Percentiles rank a stretch among this genome's conserved stretches.
These are phyloP conservation scores for Aphelocoma coerulescens DNA, from an alignment of 2,113 vertebrate species.

Conservation along the genomic window DNA sequence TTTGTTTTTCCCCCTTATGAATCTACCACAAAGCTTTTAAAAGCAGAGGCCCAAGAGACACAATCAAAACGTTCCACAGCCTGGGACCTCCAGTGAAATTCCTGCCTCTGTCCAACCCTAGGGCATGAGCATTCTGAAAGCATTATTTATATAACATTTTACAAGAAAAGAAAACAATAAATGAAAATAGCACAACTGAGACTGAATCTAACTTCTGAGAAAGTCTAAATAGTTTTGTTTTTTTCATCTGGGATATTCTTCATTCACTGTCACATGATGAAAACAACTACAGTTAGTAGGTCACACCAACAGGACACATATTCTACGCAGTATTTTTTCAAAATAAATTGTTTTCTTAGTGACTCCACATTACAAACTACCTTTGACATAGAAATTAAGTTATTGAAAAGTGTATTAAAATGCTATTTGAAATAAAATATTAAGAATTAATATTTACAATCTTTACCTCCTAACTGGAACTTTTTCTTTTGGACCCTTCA, in stretches of 20 bases:
- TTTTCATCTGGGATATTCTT: not conserved
- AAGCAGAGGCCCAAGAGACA: not conserved
- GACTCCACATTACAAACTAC: not conserved
- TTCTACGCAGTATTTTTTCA: not conserved
- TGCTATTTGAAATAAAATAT: slow-evolving; percentile 2
- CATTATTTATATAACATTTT: not conserved
- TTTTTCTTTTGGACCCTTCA: slow-evolving; percentile 28
- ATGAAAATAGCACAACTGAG: not conserved
- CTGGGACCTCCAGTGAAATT: not conserved
- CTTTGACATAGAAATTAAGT: not conserved
- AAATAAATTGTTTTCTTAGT: not conserved
- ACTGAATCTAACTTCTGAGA: not conserved
- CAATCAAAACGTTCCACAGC: not conserved
- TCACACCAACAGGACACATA: not conserved
- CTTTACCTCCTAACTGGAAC: slow-evolving; percentile 4
- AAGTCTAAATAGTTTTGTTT: not conserved
- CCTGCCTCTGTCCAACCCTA: not conserved
- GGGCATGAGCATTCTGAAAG: not conserved
- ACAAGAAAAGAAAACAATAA: not conserved
- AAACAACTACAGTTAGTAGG: not conserved
- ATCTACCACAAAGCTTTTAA: not conserved
- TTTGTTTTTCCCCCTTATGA: not conserved
- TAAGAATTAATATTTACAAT: slow-evolving; percentile 55
- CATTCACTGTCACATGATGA: not conserved
- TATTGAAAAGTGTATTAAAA: not conserved